Base-by-base conservation (phyloP, 1,140 invertebrate species). In the Pollicipes pollicipes region DNA sequence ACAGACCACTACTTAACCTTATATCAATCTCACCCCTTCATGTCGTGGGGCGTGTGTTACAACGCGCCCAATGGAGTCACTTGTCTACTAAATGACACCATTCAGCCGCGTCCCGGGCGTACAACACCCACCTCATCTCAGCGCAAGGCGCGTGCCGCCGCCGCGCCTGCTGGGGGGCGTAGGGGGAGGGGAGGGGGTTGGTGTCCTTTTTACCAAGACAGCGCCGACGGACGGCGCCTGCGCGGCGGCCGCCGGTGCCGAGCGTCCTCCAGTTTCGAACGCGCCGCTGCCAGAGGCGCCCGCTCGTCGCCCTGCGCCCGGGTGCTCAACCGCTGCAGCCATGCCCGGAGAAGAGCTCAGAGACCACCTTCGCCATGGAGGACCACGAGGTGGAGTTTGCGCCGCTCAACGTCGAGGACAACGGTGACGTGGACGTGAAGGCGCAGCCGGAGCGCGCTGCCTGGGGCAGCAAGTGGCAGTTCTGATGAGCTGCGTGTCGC, bases 401-500 rank as follows among this genome's bases (percentile, higher is more conserved):
- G 26, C 73, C 75, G 35, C 72, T 75, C 30, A 73, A 72, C n/a
- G 72, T 74, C 66, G 75, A 75, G 6, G 75, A 75, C 0, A 73
- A 75, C 10, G 75, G 73, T 37, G 68, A 66, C 17, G 75, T 71
- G 3, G 74, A 72, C 72, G 77, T 69, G 72, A 77, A 72, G 76
- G 74, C 17, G 76, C 71, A 28, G 68, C 71, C 76, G 68, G 77
- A 78, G 45, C 73, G 78, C 3, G 78, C 76, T 10, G 77, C 76
- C 31, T 81, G 80, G 80, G 77, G 76, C 63, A 76, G 74, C 37
- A 93, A 94, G 78, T 85, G 91, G 81, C 91, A 95, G 80, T 95
- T 93, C 79, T 94, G 80, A 84, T 95, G 73, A 90, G 88, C 73
- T 91, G 93, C 79, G 91, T 94, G 69, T 90, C 91, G 0, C 93